A percentile compares a stretch with the other conserved stretches of the same genome.
phyloP scores from a whole-genome alignment of 2,797 vertebrate species.

The Cottoperca gobio region DNA sequence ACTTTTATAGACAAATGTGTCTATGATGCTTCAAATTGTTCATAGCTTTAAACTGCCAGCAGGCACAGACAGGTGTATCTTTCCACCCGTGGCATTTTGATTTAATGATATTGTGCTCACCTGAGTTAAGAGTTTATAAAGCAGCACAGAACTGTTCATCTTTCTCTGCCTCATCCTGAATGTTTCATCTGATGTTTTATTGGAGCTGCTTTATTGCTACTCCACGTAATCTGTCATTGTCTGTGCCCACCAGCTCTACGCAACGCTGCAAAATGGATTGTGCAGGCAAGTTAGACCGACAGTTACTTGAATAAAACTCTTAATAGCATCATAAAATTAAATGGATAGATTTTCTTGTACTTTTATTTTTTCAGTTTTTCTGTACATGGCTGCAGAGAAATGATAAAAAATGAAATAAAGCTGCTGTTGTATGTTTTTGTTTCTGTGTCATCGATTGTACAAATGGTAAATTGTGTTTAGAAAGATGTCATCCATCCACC shows the following conservation, averaged over 20 bases:
- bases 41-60: neutral
- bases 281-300: conserved; percentile 33
- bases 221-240: conserved; percentile 37
- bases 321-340: neutral
- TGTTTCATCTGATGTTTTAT: conserved; percentile 29
- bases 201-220: conserved; percentile 35
- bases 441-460: neutral
- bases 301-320: conserved; percentile 32
- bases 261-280: conserved; percentile 27
- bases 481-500: neutral
- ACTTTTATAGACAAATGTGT: conserved; percentile 1
- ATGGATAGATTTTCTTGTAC: neutral
- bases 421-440: neutral
- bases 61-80: neutral
- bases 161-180: neutral
- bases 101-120: conserved; percentile 3
- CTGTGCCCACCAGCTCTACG: conserved; percentile 7
- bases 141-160: neutral
- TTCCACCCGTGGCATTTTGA: conserved; percentile 8
- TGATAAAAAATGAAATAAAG: neutral
- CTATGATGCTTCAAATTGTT: neutral
- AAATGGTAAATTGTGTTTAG: neutral
- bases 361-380: neutral
- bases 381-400: neutral
- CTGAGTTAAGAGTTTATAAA: neutral